Conservation (phyloP, 2,888 invertebrate species). For the Eurois occulta region DNA sequence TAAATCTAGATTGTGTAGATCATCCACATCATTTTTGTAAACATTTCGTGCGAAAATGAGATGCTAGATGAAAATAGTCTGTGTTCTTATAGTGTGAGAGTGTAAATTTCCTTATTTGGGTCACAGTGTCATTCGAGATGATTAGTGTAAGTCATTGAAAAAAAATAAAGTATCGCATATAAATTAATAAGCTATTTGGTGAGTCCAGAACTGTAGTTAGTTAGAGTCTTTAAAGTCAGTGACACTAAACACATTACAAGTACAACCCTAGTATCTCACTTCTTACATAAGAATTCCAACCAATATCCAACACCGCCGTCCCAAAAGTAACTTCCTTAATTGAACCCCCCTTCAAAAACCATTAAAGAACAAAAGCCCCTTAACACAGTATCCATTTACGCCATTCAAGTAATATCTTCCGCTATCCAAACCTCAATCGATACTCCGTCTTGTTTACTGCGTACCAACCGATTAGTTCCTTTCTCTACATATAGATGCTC, state of each 20-base stretch:
- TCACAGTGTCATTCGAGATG: neutral
- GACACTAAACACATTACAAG: neutral
- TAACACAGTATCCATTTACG: conserved; percentile 42
- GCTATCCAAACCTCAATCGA: conserved; percentile 35
- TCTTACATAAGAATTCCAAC: neutral
- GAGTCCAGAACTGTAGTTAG: neutral
- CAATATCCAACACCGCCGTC: neutral
- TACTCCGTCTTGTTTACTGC: conserved; percentile 37
- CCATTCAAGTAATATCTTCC: conserved; percentile 44
- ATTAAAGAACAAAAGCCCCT: conserved; percentile 29
- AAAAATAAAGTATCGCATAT: no score
- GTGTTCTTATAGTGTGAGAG: neutral
- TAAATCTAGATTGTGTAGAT: conserved; percentile 37
- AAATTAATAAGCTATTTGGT: no score
- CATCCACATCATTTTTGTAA: conserved; percentile 9
- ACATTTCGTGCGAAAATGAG: neutral
- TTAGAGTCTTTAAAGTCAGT: neutral
- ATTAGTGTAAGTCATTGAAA: neutral
- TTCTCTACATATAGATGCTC: conserved; percentile 17
- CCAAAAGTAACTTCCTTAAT: conserved; percentile 36
- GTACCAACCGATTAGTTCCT: conserved; percentile 47
- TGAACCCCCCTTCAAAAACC: conserved; percentile 37
- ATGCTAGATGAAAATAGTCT: neutral
- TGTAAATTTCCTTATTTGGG: neutral
- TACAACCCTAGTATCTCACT: neutral